A percentile compares a stretch with the other conserved stretches of the same genome.
Conservation (phyloP, 2,888 invertebrate genomes). For the Nomada ruficornis region DNA sequence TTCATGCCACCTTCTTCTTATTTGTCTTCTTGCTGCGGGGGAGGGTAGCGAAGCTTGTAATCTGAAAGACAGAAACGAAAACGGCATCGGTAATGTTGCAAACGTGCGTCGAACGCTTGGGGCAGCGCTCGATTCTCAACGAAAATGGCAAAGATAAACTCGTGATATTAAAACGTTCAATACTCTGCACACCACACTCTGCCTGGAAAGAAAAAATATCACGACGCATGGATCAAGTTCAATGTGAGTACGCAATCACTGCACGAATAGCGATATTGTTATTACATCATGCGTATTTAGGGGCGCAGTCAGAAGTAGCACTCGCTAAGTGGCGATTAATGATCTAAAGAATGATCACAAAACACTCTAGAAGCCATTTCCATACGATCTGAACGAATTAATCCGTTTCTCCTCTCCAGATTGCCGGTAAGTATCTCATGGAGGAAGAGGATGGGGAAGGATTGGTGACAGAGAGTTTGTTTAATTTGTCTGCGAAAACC, state of each 20-base stretch:
- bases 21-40: conserved; percentile 90
- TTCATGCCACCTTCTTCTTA: conserved; percentile 87
- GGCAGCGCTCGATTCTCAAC: conserved; percentile 4
- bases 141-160: neutral
- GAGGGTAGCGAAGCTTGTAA: conserved; percentile 89
- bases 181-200: conserved; percentile 18
- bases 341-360: conserved; percentile 50
- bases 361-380: conserved; percentile 68
- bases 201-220: neutral
- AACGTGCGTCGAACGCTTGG: neutral
- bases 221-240: neutral
- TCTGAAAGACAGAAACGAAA: conserved; percentile 86
- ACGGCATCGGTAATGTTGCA: neutral
- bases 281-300: conserved; percentile 39
- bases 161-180: neutral
- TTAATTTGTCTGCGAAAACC: conserved; percentile 40
- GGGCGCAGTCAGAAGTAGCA: neutral
- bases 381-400: conserved; percentile 69
- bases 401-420: conserved; percentile 57
- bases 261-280: neutral
- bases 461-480: conserved; percentile 31
- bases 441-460: conserved; percentile 30
- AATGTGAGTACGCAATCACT: neutral
- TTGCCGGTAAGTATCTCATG: conserved; percentile 55
- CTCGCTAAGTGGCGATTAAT: conserved; percentile 34